A percentile compares a stretch with the other conserved stretches of the same genome.
Conservation (phyloP, 2,113 vertebrate genomes). For the Heterotis niloticus region DNA sequence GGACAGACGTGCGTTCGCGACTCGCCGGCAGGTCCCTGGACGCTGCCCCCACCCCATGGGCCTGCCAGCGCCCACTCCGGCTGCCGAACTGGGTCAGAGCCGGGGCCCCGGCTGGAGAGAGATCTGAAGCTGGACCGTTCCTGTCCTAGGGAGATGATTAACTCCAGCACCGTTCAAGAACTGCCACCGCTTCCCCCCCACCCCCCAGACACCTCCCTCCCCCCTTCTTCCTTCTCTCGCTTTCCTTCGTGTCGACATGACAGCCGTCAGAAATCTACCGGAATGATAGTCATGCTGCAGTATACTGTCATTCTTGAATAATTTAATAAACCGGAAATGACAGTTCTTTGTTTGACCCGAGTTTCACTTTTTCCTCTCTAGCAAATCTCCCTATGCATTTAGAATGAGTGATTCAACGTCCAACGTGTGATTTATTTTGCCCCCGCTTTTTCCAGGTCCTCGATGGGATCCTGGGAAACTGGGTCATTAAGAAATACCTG, state of each 20-base stretch:
- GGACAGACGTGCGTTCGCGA: slow-evolving; percentile 6
- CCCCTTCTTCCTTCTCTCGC: slow-evolving; percentile 5
- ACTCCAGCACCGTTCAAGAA: slow-evolving; percentile 33
- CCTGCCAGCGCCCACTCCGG: not conserved
- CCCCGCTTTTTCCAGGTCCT: not conserved
- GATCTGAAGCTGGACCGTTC: slow-evolving; percentile 35
- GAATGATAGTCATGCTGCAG: slow-evolving; percentile 6
- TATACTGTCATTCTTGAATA: slow-evolving; percentile 9
- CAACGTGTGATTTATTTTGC: not conserved
- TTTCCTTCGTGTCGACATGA: slow-evolving; percentile 32
- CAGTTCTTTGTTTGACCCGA: slow-evolving; percentile 9
- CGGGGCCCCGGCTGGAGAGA: slow-evolving; percentile 30
- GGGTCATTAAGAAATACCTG: slow-evolving; percentile 12
- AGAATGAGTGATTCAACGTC: not conserved
- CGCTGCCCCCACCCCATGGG: not conserved
- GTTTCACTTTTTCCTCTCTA: slow-evolving; percentile 18
- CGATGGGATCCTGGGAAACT: slow-evolving; percentile 16
- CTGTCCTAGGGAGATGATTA: slow-evolving; percentile 46
- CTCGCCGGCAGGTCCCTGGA: slow-evolving; percentile 12
- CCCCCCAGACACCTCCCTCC: slow-evolving; percentile 11
- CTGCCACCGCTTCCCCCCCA: not conserved
- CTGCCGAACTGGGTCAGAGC: slow-evolving; percentile 25
- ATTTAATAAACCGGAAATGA: slow-evolving; percentile 4
- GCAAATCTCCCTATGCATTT: slow-evolving; percentile 1
- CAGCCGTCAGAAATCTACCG: slow-evolving; percentile 17